A percentile compares a stretch with the other conserved stretches of the same genome.
Conservation (phyloP, 2,888 invertebrate species). For the Eupithecia insigniata region DNA sequence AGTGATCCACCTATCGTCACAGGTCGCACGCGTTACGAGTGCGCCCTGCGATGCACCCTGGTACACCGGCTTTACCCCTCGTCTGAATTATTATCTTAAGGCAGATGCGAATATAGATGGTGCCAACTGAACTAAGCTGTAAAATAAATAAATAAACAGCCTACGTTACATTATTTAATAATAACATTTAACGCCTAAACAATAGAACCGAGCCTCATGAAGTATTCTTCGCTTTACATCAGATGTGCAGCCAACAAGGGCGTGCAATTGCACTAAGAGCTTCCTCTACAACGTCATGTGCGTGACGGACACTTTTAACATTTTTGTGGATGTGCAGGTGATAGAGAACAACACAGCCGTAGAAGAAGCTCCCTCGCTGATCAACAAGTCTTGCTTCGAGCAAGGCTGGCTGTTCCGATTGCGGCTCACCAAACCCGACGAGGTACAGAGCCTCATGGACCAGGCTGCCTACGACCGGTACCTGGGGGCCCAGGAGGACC, state of each 20-base stretch:
- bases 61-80: too few species aligned
- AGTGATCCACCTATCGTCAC: too few species aligned
- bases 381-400: conserved; percentile 92
- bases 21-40: too few species aligned
- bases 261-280: not conserved
- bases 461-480: conserved; percentile 89
- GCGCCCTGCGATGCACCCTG: too few species aligned
- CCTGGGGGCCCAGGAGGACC: conserved; percentile 57
- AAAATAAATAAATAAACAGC: too few species aligned
- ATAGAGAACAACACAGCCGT: conserved; percentile 88
- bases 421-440: conserved; percentile 86
- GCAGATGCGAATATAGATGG: too few species aligned
- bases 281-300: not conserved
- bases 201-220: not conserved
- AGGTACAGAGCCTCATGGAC: conserved; percentile 88
- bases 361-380: conserved; percentile 89
- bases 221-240: not conserved
- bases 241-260: not conserved
- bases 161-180: too few species aligned
- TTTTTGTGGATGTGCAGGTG: conserved; percentile 71
- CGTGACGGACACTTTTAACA: not conserved
- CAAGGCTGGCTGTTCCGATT: conserved; percentile 95
- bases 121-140: too few species aligned
- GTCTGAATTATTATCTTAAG: too few species aligned
- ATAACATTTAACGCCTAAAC: not conserved